Evolutionary conservation across 2,797 vertebrate genomes (phyloP).

Genomic region (Semotilus atromaculatus): DNA sequence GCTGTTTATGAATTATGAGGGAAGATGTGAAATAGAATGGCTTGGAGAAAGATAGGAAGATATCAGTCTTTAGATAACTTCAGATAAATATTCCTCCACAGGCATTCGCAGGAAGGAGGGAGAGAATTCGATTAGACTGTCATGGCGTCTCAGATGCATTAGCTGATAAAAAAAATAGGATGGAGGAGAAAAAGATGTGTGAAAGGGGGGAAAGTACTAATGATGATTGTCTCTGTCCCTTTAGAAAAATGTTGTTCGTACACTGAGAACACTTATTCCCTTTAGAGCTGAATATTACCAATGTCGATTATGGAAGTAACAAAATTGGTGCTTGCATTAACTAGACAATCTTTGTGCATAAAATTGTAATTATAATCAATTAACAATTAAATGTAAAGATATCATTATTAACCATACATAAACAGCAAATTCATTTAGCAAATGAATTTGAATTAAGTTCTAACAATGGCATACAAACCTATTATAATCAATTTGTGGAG

Average conservation of each 20-base stretch:
- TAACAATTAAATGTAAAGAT: not conserved
- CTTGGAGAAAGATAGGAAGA: not conserved
- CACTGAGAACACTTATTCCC: not conserved
- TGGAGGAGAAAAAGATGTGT: not conserved
- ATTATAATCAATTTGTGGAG: not conserved
- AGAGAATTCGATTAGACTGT: constrained; percentile 45
- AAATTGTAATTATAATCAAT: not conserved
- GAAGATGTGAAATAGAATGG: constrained; percentile 3
- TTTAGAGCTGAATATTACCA: not conserved
- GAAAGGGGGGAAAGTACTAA: not conserved
- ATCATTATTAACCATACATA: not conserved
- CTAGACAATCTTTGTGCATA: not conserved
- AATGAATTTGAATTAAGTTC: not conserved
- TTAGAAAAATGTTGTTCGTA: not conserved
- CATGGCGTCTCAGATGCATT: constrained; percentile 10
- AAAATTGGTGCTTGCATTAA: not conserved
- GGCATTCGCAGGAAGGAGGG: constrained; percentile 18
- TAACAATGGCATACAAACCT: not conserved
- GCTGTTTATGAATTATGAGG: constrained; percentile 1
- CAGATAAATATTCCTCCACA: constrained; percentile 32
- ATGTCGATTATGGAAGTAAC: not conserved
- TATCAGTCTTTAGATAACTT: constrained; percentile 23
- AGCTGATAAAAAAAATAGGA: constrained; percentile 15
- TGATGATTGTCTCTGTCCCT: constrained; percentile 12
- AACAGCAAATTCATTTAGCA: not conserved